Evolutionary conservation across 1,140 invertebrate genomes (phyloP).

Genomic region (Teleogryllus occipitalis): DNA sequence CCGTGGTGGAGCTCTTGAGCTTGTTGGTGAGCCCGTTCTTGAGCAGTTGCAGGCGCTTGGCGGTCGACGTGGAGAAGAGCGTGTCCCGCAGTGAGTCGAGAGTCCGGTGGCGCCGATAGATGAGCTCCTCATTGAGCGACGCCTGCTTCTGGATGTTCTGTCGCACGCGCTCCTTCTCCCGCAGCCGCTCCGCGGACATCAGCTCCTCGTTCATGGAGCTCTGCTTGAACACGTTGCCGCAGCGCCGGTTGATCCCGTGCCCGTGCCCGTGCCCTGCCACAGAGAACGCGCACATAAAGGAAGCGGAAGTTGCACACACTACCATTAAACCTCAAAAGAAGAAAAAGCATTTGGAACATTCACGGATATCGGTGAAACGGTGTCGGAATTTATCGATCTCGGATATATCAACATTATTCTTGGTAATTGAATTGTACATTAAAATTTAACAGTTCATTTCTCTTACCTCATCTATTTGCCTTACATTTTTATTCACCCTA

Average conservation of each 20-base stretch:
- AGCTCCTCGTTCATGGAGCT: slow-evolving; percentile 82
- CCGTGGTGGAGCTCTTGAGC: slow-evolving; percentile 69
- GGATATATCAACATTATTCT: too few species aligned
- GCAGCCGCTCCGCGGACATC: slow-evolving; percentile 70
- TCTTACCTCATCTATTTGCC: too few species aligned
- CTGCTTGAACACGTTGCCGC: slow-evolving; percentile 67
- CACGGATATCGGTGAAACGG: too few species aligned
- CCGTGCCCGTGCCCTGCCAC: too few species aligned
- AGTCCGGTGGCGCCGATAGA: slow-evolving; percentile 58
- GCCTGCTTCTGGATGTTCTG: slow-evolving; percentile 82
- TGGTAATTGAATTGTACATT: too few species aligned
- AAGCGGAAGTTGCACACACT: too few species aligned
- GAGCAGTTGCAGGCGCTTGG: slow-evolving; percentile 72
- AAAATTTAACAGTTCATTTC: too few species aligned
- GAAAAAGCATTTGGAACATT: too few species aligned
- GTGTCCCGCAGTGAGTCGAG: slow-evolving; percentile 64
- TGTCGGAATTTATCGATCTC: too few species aligned
- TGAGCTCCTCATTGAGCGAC: slow-evolving; percentile 77
- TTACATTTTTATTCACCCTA: too few species aligned
- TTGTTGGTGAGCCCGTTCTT: slow-evolving; percentile 73
- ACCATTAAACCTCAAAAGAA: too few species aligned
- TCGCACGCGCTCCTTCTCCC: slow-evolving; percentile 73
- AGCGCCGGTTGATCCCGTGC: slow-evolving; percentile 35
- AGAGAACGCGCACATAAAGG: too few species aligned
- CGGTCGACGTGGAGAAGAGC: slow-evolving; percentile 59